Percentiles rank a stretch among this genome's conserved stretches.
phyloP scores from a whole-genome alignment of 2,888 invertebrate genomes.

The Agrotis exclamationis region DNA sequence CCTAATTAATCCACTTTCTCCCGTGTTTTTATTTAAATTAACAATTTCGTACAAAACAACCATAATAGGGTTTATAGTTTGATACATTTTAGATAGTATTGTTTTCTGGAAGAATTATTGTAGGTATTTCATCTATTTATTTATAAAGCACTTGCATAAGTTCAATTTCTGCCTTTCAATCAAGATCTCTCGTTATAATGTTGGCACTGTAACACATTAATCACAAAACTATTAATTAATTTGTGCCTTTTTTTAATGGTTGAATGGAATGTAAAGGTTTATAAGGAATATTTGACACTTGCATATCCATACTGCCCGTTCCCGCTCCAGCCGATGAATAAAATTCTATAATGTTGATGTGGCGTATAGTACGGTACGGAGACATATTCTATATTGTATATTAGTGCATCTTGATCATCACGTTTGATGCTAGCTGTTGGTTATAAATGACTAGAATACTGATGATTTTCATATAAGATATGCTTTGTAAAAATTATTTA shows the following conservation, averaged over 20 bases:
- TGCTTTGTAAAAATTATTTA: not conserved
- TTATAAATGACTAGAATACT: not conserved
- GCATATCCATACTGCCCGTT: conserved; percentile 52
- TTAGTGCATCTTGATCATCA: not conserved
- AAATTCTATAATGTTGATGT: conserved; percentile 35
- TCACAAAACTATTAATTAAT: conserved; percentile 44
- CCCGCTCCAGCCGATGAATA: conserved; percentile 30
- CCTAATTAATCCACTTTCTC: not conserved
- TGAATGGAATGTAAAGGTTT: conserved; percentile 61
- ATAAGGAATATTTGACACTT: conserved; percentile 66
- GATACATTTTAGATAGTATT: not conserved
- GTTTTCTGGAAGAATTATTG: conserved; percentile 35
- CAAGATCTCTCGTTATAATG: conserved; percentile 28
- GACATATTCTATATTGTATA: not conserved
- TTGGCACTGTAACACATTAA: conserved; percentile 57
- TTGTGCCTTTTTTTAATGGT: conserved; percentile 51
- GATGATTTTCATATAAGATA: not conserved
- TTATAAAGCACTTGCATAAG: not conserved
- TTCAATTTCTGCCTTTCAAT: conserved; percentile 17
- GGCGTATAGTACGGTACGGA: conserved; percentile 9
- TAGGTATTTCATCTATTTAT: not conserved
- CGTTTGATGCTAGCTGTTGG: not conserved
- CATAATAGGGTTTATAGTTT: not conserved
- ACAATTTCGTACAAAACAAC: conserved; percentile 32
- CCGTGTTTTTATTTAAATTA: not conserved